These are phyloP conservation scores for Aproaerema taeniolella DNA, from an alignment of 2,888 invertebrate genomes.

Conservation along the genomic window DNA sequence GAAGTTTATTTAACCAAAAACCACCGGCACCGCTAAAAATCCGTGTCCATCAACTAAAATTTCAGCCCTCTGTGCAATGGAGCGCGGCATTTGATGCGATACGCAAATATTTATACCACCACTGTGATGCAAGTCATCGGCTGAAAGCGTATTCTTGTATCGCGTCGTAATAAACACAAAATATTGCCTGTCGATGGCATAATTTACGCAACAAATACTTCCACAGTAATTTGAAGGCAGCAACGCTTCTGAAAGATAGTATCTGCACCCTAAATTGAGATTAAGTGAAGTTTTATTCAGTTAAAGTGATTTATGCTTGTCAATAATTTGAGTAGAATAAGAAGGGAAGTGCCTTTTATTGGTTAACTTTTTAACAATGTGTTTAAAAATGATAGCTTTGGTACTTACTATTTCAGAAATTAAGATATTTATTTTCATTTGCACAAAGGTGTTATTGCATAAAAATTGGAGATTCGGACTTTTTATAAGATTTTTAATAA, in stretches of 20 bases:
- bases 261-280: constrained; percentile 46
- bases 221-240: constrained; percentile 42
- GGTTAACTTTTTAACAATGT: too few relatives aligned
- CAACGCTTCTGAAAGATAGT: constrained; percentile 25
- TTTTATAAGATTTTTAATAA: too few relatives aligned
- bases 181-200: constrained; percentile 54
- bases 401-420: too few relatives aligned
- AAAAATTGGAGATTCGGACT: too few relatives aligned
- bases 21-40: too few relatives aligned
- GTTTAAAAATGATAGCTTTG: too few relatives aligned
- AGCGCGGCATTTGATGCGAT: too few relatives aligned
- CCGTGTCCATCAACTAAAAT: too few relatives aligned
- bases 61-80: too few relatives aligned
- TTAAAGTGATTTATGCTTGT: constrained; percentile 29
- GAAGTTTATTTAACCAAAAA: too few relatives aligned
- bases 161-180: constrained; percentile 48
- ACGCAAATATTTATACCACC: constrained; percentile 66
- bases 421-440: too few relatives aligned
- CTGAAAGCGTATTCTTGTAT: constrained; percentile 71
- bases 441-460: too few relatives aligned
- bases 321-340: constrained; percentile 16
- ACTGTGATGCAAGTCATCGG: constrained; percentile 56
- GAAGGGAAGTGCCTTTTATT: neutral
- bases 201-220: constrained; percentile 43
- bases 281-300: constrained; percentile 36